A percentile compares a stretch with the other conserved stretches of the same genome.
These are phyloP conservation scores for Sula dactylatra DNA, from an alignment of 2,113 vertebrate species.

Conservation along the genomic window DNA sequence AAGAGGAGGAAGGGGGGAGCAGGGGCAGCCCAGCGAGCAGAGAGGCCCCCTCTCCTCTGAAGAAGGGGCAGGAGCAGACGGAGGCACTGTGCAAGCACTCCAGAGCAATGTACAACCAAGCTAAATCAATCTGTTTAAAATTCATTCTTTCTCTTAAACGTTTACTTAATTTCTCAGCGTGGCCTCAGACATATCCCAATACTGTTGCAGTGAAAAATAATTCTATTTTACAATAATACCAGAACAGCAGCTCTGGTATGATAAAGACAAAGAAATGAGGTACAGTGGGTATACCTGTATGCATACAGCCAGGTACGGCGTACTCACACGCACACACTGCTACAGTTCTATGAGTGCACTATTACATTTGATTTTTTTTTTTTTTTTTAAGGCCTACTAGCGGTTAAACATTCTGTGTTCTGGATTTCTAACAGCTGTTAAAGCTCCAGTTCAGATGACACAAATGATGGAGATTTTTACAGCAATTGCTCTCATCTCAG, in stretches of 20 bases:
- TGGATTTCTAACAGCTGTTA: not conserved
- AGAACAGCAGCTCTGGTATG: not conserved
- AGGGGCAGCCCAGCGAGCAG: not conserved
- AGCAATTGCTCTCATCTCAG: not conserved
- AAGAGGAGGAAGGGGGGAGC: not conserved
- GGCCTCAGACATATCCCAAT: not conserved
- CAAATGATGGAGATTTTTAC: not conserved
- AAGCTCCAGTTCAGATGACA: not conserved
- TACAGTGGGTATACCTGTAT: accelerated
- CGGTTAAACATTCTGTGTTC: not conserved
- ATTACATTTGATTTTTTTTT: not conserved
- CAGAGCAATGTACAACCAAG: not conserved
- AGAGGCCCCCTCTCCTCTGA: not conserved
- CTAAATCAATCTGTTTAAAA: not conserved
- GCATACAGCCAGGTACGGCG: accelerated
- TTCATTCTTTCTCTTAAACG: not conserved
- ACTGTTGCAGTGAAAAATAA: not conserved
- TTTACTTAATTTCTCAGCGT: not conserved
- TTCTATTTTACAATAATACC: not conserved
- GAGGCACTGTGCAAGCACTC: not conserved
- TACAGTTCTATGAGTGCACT: accelerated
- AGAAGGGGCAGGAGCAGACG: not conserved
- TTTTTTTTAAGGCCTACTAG: not conserved
- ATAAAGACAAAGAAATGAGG: not conserved
- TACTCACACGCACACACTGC: accelerated